phyloP scores from a whole-genome alignment of 2,113 vertebrate species.

The Anoura caudifer region DNA sequence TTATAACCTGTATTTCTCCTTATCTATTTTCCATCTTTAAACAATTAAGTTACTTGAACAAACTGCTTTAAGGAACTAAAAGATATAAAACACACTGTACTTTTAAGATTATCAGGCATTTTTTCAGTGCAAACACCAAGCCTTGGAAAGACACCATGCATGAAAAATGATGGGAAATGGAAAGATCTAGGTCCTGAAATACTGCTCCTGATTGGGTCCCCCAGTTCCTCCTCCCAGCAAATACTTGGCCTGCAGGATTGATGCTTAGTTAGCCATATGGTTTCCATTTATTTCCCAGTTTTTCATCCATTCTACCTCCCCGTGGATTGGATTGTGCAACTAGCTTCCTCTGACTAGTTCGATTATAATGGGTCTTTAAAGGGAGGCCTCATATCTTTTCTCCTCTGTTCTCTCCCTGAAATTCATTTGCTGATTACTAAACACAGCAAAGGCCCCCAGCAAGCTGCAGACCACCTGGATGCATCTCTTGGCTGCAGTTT shows the following conservation, averaged over 20 bases:
- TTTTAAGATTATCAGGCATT: not conserved
- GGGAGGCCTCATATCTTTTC: not conserved
- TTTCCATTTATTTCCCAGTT: not conserved
- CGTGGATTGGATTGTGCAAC: not conserved
- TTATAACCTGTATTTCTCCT: not conserved
- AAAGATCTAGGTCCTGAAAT: not conserved
- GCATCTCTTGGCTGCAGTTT: not conserved
- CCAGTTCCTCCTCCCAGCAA: not conserved
- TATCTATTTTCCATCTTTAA: conserved; percentile 14
- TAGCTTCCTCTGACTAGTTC: not conserved
- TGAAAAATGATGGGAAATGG: not conserved
- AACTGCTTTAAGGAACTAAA: not conserved
- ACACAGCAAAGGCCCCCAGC: not conserved
- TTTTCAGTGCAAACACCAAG: not conserved
- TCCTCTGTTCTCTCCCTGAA: not conserved
- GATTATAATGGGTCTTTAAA: not conserved
- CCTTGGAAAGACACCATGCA: not conserved
- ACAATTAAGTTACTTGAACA: not conserved
- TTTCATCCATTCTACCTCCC: not conserved
- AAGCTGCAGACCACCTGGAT: not conserved
- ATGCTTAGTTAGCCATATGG: not conserved
- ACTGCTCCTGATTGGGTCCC: not conserved
- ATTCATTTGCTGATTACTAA: not conserved
- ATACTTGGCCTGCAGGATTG: not conserved
- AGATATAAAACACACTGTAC: not conserved